Evolutionary conservation across 1,140 invertebrate genomes (phyloP), one percentile per base, ranked within the genome.

Genomic region (Aphelenchoides avenae): DNA sequence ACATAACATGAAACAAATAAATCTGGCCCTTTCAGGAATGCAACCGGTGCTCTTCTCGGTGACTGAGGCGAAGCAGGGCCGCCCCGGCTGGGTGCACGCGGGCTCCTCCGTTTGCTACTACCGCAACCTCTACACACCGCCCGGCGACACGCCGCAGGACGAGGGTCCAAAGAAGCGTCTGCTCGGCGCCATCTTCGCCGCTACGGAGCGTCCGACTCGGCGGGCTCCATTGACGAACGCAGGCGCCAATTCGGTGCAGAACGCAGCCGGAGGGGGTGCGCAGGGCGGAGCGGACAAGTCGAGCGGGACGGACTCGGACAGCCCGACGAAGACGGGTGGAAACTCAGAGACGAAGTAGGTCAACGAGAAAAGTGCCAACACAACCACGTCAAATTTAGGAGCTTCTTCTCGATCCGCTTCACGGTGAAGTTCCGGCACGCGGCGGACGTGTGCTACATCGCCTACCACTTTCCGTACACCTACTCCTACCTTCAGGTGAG

Each of bases 401-500:
- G 75, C 9, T 91, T 87, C 60, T 94, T 89, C 77, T 95, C 91
- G 0, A 79, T 93, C 37, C 89, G 89, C 33, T 97, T 97, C 79
- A 92, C 89, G 59, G 80, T 96, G 53, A 86, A 86, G 68, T 96
- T 97, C 78, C 86, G 87, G 11, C 86, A 96, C 72, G 85, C 86
- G 47, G 84, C 87, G 59, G 93, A 97, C 77, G 85, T 85, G 1
- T 90, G 93, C 52, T 97, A 92, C 77, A 82, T 97, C 57, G 91
- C 92, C 9, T 91, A 95, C 78, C 92, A 91, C 78, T 96, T 91
- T 77, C 93, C 93, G 0, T 97, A 96, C 78, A 93, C 91, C 0
- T 96, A 93, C 73, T 86, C 87, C 9, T 84, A 84, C 70, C 78
- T 91, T 61, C 80, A 86, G 82, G 85, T 86, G 62, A 75, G 80